Percentiles rank a stretch among this genome's conserved stretches.
phyloP scores from a whole-genome alignment of 1,140 invertebrate genomes.

The Schlechtendalia chinensis region DNA sequence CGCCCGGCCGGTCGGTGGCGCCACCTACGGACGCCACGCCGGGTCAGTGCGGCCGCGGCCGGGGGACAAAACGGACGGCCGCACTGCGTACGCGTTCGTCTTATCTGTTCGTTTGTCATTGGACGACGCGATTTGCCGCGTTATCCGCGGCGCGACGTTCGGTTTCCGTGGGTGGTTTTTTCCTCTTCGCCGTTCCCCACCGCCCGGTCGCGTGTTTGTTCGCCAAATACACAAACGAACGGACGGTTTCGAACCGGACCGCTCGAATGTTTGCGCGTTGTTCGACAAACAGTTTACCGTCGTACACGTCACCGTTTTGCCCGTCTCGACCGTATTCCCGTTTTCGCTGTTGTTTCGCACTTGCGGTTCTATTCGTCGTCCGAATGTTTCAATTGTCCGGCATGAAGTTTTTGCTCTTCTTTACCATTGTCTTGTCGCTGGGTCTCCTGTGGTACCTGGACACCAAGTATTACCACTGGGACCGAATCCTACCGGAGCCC shows the following conservation, averaged over 20 bases:
- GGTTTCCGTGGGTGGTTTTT: slow-evolving; percentile 1
- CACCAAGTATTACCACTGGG: neutral
- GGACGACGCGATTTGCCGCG: neutral
- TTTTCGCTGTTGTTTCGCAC: too few species aligned
- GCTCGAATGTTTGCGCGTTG: too few species aligned
- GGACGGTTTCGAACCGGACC: too few species aligned
- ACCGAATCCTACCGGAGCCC: neutral
- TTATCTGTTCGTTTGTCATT: slow-evolving; percentile 30
- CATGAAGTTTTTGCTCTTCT: neutral
- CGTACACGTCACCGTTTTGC: too few species aligned
- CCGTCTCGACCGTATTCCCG: too few species aligned
- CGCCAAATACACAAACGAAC: too few species aligned
- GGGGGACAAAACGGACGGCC: too few species aligned
- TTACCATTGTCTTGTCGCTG: neutral
- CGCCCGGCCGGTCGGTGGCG: neutral
- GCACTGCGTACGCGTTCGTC: neutral
- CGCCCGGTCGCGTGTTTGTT: too few species aligned
- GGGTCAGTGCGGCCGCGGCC: neutral
- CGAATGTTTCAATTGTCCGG: neutral
- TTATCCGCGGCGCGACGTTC: neutral
- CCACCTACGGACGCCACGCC: slow-evolving; percentile 35
- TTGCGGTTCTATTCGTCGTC: too few species aligned
- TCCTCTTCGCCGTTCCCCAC: too few species aligned
- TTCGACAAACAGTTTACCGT: too few species aligned
- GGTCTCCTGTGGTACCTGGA: slow-evolving; percentile 12